phyloP scores from a whole-genome alignment of 2,888 invertebrate species.

The Thumatha senex region DNA sequence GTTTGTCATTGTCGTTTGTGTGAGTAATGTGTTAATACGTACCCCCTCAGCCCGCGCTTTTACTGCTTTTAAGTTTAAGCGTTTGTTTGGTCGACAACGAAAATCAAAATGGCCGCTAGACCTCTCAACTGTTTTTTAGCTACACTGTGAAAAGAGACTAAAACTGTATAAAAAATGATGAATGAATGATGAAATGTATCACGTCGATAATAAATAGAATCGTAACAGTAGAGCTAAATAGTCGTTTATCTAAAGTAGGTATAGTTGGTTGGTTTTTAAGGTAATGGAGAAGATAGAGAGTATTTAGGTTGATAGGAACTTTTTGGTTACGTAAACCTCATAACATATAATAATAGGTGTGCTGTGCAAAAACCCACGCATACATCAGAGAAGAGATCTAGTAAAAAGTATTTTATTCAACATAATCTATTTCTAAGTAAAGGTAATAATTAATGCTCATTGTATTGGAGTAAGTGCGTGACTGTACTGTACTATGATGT shows the following conservation, averaged over 20 bases:
- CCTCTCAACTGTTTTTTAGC: slow-evolving; percentile 24
- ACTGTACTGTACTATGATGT: slow-evolving; percentile 7
- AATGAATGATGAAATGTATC: slow-evolving; percentile 10
- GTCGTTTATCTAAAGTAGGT: too few species aligned
- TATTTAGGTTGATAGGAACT: too few species aligned
- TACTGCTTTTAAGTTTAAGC: slow-evolving; percentile 51
- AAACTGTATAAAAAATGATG: slow-evolving; percentile 5
- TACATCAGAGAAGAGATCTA: slow-evolving; percentile 25
- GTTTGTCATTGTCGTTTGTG: slow-evolving; percentile 55
- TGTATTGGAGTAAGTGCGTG: slow-evolving; percentile 18
- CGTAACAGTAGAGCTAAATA: too few species aligned
- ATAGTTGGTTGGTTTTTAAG: too few species aligned
- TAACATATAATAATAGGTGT: too few species aligned
- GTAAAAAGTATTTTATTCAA: slow-evolving; percentile 17
- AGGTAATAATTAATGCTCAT: slow-evolving; percentile 35
- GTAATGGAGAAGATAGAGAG: too few species aligned
- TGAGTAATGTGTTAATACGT: slow-evolving; percentile 60
- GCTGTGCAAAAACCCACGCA: too few species aligned
- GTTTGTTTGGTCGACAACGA: slow-evolving; percentile 48
- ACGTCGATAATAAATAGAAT: neutral
- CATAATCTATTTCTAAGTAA: slow-evolving; percentile 40
- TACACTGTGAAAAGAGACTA: slow-evolving; percentile 10
- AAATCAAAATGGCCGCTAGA: slow-evolving; percentile 48
- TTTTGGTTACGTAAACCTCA: slow-evolving; percentile 4
- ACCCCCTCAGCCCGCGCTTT: slow-evolving; percentile 42